A percentile compares a stretch with the other conserved stretches of the same genome.
Conservation (phyloP, 2,888 invertebrate genomes). For the Synanthedon myopaeformis region DNA sequence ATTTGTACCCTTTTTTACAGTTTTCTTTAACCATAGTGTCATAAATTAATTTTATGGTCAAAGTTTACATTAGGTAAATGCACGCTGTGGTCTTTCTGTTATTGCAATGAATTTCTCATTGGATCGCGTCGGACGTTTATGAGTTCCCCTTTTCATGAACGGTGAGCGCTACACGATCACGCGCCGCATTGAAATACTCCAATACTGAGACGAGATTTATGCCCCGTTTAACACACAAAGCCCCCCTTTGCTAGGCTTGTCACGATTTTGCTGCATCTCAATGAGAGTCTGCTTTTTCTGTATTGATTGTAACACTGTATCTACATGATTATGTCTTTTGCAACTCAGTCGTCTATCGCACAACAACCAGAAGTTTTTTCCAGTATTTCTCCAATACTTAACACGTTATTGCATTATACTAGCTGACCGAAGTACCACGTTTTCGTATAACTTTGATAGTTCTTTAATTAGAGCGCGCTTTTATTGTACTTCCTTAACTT, state of each 20-base stretch:
- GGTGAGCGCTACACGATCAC: constrained; percentile 22
- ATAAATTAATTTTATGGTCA: too few species aligned
- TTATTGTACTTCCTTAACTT: too few species aligned
- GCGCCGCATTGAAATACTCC: constrained; percentile 8
- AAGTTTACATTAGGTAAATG: too few species aligned
- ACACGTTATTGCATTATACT: too few species aligned
- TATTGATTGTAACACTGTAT: too few species aligned
- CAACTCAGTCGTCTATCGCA: too few species aligned
- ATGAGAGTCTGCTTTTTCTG: constrained; percentile 8
- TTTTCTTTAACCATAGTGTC: too few species aligned
- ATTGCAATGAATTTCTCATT: constrained; percentile 35
- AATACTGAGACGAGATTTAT: constrained; percentile 13
- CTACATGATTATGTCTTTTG: too few species aligned
- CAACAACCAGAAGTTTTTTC: too few species aligned
- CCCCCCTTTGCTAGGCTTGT: constrained; percentile 11
- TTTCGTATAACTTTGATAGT: background rate
- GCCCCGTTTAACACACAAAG: constrained; percentile 15
- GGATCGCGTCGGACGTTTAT: constrained; percentile 22
- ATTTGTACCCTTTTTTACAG: too few species aligned
- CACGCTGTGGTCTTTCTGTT: constrained; percentile 3
- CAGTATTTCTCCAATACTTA: too few species aligned
- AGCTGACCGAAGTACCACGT: background rate
- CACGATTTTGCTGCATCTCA: constrained; percentile 27
- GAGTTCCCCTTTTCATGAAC: constrained; percentile 19
- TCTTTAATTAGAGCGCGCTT: too few species aligned